phyloP scores from a whole-genome alignment of 2,888 invertebrate genomes.

The Rhagophthalmus giganteus region DNA sequence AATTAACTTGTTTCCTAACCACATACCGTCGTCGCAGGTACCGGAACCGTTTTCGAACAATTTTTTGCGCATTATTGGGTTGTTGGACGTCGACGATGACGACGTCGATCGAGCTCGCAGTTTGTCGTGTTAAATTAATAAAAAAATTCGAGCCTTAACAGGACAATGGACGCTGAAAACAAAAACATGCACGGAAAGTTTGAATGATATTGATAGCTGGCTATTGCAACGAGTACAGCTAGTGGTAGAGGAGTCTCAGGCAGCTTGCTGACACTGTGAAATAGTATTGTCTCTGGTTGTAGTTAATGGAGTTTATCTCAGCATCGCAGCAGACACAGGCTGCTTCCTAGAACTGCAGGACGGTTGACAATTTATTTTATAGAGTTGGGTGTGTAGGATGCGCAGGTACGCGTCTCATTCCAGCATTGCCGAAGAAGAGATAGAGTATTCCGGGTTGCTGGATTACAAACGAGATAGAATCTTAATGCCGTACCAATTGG shows the following conservation, averaged over 20 bases:
- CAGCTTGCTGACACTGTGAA: slow-evolving; percentile 54
- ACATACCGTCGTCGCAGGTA: too few relatives aligned
- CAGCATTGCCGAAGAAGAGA: slow-evolving; percentile 38
- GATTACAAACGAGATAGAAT: slow-evolving; percentile 40
- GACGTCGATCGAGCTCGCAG: too few relatives aligned
- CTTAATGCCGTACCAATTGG: slow-evolving; percentile 50
- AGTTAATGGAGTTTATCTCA: slow-evolving; percentile 57
- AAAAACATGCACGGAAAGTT: neutral
- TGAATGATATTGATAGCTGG: slow-evolving; percentile 12
- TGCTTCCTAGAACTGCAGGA: slow-evolving; percentile 56
- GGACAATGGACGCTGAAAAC: too few relatives aligned
- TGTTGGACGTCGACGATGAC: slow-evolving; percentile 7
- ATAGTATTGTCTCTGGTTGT: slow-evolving; percentile 58
- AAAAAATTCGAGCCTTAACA: too few relatives aligned
- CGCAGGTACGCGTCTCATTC: slow-evolving; percentile 41
- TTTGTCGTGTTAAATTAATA: too few relatives aligned
- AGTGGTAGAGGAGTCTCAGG: slow-evolving; percentile 24
- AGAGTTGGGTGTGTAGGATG: slow-evolving; percentile 48
- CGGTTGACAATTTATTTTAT: slow-evolving; percentile 58
- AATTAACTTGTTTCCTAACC: slow-evolving; percentile 30
- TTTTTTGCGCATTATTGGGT: slow-evolving; percentile 20
- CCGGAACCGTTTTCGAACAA: too few relatives aligned
- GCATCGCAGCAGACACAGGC: slow-evolving; percentile 51
- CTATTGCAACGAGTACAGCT: slow-evolving; percentile 7
- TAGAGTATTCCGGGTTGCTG: slow-evolving; percentile 14